Conservation (phyloP, 2,113 vertebrate species). For the Sylvilagus bachmani region DNA sequence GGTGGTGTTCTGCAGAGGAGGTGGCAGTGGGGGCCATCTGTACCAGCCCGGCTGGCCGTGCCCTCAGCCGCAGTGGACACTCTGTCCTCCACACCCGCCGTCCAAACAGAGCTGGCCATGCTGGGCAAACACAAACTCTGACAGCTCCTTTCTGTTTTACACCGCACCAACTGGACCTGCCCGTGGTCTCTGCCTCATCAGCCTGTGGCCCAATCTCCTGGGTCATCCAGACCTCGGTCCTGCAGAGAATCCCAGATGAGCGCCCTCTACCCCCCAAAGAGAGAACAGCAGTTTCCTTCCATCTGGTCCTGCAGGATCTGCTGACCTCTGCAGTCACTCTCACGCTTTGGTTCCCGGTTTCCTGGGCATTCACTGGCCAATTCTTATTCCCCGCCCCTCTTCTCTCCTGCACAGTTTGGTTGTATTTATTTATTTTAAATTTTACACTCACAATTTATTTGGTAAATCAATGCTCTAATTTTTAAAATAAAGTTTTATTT, state of each 20-base stretch:
- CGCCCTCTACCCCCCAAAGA: not conserved
- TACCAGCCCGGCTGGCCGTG: not conserved
- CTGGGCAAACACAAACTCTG: slow-evolving; percentile 42
- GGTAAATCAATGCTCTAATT: no score
- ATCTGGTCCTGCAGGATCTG: fast-evolving
- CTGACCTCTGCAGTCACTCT: no score
- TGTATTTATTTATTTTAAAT: not conserved
- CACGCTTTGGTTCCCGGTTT: not conserved
- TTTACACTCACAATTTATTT: no score
- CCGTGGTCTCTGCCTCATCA: not conserved
- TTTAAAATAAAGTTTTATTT: no score
- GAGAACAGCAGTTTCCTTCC: not conserved
- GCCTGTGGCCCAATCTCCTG: not conserved
- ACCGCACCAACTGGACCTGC: not conserved
- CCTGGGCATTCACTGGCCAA: not conserved
- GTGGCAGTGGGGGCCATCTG: not conserved
- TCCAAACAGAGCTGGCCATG: slow-evolving; percentile 34
- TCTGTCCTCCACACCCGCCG: slow-evolving; percentile 59
- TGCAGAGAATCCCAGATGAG: not conserved
- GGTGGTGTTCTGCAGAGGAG: not conserved
- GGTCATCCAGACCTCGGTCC: not conserved
- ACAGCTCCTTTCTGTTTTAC: not conserved
- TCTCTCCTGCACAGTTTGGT: not conserved
- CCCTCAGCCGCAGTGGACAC: not conserved
- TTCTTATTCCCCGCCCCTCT: not conserved